phyloP scores from a whole-genome alignment of 2,888 invertebrate species.

The Brachyopa scutellaris region DNA sequence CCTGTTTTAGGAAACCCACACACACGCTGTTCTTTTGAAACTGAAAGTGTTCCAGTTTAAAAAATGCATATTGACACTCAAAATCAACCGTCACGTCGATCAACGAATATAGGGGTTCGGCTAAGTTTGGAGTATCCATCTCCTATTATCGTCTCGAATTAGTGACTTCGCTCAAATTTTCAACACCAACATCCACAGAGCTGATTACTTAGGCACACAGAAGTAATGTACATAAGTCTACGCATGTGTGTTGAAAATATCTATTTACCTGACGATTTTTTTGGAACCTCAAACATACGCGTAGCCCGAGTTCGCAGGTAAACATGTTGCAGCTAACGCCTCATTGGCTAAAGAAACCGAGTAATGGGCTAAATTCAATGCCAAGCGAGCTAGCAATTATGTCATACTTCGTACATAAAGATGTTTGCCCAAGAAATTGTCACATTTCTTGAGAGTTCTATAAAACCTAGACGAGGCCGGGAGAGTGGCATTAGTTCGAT shows the following conservation, averaged over 20 bases:
- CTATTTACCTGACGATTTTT: slow-evolving; percentile 46
- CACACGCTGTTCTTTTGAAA: neutral
- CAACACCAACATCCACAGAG: slow-evolving; percentile 15
- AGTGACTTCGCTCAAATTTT: slow-evolving; percentile 30
- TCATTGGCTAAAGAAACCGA: slow-evolving; percentile 37
- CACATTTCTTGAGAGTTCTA: slow-evolving; percentile 46
- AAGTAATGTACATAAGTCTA: slow-evolving; percentile 21
- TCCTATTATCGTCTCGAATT: slow-evolving; percentile 16
- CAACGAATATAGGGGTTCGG: neutral
- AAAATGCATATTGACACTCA: neutral
- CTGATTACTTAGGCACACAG: neutral
- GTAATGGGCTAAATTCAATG: slow-evolving; percentile 42
- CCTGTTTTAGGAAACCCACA: no score
- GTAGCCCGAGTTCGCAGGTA: neutral
- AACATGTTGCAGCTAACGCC: slow-evolving; percentile 24
- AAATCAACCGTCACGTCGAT: no score
- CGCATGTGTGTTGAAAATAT: slow-evolving; percentile 43
- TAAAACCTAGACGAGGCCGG: slow-evolving; percentile 44
- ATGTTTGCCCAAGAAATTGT: slow-evolving; percentile 62
- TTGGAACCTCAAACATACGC: slow-evolving; percentile 11
- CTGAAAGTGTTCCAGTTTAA: slow-evolving; percentile 17
- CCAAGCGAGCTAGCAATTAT: slow-evolving; percentile 47
- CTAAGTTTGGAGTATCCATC: neutral
- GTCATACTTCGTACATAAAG: slow-evolving; percentile 45
- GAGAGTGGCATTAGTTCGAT: slow-evolving; percentile 50